Evolutionary conservation across 1,140 invertebrate species (phyloP), one percentile per base, ranked within the genome.

Genomic region (Episyrphus balteatus): DNA sequence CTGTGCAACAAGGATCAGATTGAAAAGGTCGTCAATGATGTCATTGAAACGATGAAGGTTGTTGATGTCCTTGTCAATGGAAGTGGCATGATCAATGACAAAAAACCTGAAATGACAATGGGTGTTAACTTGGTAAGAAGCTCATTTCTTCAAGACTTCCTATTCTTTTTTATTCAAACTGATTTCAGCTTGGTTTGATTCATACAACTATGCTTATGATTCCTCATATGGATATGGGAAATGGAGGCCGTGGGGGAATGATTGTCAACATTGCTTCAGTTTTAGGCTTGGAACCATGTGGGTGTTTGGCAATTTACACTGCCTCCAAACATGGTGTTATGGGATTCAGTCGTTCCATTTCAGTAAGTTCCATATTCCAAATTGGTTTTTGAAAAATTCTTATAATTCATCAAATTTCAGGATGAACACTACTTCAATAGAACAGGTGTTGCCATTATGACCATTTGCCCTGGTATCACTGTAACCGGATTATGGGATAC

Each of bases 261-360:
- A 73, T 84, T 32, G 72, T 81, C 12, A 84, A 83, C 50, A 61
- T 81, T 21, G 72, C 76, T 12, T 81, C 81, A 5, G 74, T 80
- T 48, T 63, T 73, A 45, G 79, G 80, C 31, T 69, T 78, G 40
- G 42, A 54, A 34, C 42, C 62, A 60, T 44, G 50, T 62, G 41
- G 59, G 40, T 55, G 58, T 48, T 49, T 61, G 42, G 74, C 74
- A 1, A 57, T 70, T 2, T 75, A 75, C 52, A 54, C 53, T 5
- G 72, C 66, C 15, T 68, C 70, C 8, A 76, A 75, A 52, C 66
- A 71, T 44, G 71, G 64, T 31, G 64, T 75, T 11, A 53, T 73
- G 17, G 71, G 69, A 34, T 71, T 70, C 46, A 74, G 71, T 19
- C 55, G 55, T 37, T 68, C 66, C 9, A 51, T 67, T 38, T 68